Base-by-base conservation (phyloP, 2,113 vertebrate genomes). In the Leucoraja erinaceus region DNA sequence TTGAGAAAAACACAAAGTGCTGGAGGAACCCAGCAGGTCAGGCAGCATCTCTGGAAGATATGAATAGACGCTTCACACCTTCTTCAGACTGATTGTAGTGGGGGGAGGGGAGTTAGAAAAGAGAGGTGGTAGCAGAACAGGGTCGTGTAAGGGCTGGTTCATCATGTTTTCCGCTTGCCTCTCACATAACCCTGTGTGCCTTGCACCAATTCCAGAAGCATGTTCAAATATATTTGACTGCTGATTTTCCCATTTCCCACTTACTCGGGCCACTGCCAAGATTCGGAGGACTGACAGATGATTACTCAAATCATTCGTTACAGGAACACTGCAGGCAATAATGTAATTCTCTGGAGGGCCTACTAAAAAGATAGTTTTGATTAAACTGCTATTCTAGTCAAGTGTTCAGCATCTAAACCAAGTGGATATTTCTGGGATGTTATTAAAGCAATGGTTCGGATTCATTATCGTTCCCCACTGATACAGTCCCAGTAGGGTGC, bases 361-460 rank as follows among this genome's bases (percentile, higher is more conserved):
- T 84, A 12, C 18, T 28, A 61, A 59, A 61, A 77, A 77, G 25
- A 84, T 54, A 10, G 54, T 25, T n/a, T 14, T 84, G 25, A 28
- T 84, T 22, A 84, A 61, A 59, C 54, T n/a, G 81, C 54, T 59
- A 84, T 84, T 84, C 81, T 3, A 61, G 56, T 84, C 81, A 84
- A 59, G 25, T 25, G n/a, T 25, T 61, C 54, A n/a, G 25, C 25
- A 14, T 31, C 5, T 2, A 88, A 16, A 66, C n/a, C 59, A 63
- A 61, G 81, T n/a, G 28, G 59, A 63, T 83, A 22, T 11, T 88
- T 63, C 61, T 88, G 83, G 28, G 63, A 63, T 5, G 63, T 63
- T 31, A 31, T 88, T 88, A n/a, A 20, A 59, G 28, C 28, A 63
- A 63, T 86, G 22, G 56, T 88, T 88, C 63, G 63, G 10, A 11